These are phyloP conservation scores for Melanotus villosus DNA, from an alignment of 2,888 invertebrate genomes.

Conservation along the genomic window DNA sequence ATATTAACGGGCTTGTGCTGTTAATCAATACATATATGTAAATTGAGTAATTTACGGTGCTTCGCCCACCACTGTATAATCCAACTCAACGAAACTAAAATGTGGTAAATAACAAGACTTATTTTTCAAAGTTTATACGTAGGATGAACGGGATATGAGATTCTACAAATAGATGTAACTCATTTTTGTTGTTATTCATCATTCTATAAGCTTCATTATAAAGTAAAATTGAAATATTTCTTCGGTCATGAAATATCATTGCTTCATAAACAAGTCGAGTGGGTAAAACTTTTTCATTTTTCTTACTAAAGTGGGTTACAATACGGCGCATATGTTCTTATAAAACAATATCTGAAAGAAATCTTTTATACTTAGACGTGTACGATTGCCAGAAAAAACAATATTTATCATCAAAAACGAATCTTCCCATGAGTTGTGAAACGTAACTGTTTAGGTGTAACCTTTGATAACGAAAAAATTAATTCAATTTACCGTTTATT, in stretches of 20 bases:
- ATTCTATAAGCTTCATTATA: constrained; percentile 26
- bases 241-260: constrained; percentile 1
- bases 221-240: constrained; percentile 30
- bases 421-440: too few species aligned
- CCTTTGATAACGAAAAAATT: too few species aligned
- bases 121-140: constrained; percentile 31
- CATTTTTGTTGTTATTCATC: constrained; percentile 25
- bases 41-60: constrained; percentile 41
- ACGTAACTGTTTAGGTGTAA: too few species aligned
- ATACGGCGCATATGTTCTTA: background rate
- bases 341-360: background rate
- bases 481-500: too few species aligned
- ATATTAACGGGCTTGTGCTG: constrained; percentile 29
- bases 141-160: constrained; percentile 40
- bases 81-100: constrained; percentile 13
- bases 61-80: constrained; percentile 35
- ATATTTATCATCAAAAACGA: too few species aligned
- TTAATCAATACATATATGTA: constrained; percentile 40
- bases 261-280: constrained; percentile 20
- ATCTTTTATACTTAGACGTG: too few species aligned
- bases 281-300: constrained; percentile 24
- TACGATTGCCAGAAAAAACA: too few species aligned
- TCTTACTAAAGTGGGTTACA: background rate
- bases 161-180: constrained; percentile 29
- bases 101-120: constrained; percentile 36